A percentile compares a stretch with the other conserved stretches of the same genome.
Evolutionary conservation across 2,113 vertebrate genomes (phyloP).

Genomic region (Brachyhypopomus gauderio): DNA sequence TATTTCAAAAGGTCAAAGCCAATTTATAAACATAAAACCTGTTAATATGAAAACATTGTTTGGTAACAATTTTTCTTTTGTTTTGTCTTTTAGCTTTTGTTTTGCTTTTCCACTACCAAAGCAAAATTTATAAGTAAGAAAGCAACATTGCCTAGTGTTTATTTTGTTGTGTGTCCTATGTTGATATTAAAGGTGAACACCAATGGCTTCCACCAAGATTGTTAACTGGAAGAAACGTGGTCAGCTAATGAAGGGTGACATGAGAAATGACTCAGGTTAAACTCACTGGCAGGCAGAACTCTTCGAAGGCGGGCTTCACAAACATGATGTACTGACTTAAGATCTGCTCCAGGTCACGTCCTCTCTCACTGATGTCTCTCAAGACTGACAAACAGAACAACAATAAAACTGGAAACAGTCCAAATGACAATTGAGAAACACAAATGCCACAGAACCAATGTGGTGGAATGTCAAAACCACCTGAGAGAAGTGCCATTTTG

Average conservation of each 20-base stretch:
- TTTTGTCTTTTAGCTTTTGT: too few relatives aligned
- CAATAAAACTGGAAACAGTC: background rate
- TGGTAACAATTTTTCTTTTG: too few relatives aligned
- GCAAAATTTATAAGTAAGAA: too few relatives aligned
- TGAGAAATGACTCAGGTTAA: constrained; percentile 1
- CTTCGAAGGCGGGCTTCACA: constrained; percentile 94
- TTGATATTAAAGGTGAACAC: too few relatives aligned
- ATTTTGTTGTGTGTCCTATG: too few relatives aligned
- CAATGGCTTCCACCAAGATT: background rate
- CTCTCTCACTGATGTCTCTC: constrained; percentile 88
- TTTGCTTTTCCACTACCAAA: too few relatives aligned
- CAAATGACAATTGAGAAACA: background rate
- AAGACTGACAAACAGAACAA: constrained; percentile 74
- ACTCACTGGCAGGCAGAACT: constrained; percentile 94
- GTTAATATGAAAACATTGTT: too few relatives aligned
- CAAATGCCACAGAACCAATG: background rate
- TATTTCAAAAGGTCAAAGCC: too few relatives aligned
- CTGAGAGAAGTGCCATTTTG: too few relatives aligned
- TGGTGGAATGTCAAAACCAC: background rate
- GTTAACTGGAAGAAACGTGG: background rate
- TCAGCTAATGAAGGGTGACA: background rate
- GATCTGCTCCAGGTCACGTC: constrained; percentile 88
- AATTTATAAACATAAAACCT: too few relatives aligned
- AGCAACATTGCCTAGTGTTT: too few relatives aligned
- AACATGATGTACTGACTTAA: constrained; percentile 91